These are phyloP conservation scores for Astropecten irregularis DNA, from an alignment of 53 echinoderm and acorn worm genomes.

Conservation along the genomic window DNA sequence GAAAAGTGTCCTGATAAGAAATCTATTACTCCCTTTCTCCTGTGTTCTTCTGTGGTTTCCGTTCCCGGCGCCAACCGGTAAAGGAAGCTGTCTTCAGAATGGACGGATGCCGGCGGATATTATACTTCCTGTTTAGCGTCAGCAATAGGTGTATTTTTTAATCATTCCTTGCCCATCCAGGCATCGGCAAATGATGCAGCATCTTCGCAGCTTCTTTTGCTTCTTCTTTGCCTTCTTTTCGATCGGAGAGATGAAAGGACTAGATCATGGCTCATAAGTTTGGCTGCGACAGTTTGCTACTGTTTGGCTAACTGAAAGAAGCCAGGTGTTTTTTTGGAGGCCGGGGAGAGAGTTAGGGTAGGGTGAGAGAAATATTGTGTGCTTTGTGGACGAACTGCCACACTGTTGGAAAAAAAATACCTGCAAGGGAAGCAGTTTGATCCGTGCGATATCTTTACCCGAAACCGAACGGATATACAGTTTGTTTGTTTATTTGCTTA, in stretches of 20 bases:
- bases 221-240: background rate
- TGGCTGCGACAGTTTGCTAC: too few species aligned
- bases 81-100: background rate
- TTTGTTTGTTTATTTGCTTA: too few species aligned
- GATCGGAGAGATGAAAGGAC: too few species aligned
- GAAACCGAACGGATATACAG: too few species aligned
- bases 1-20: background rate
- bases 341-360: background rate
- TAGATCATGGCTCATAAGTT: too few species aligned
- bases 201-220: background rate
- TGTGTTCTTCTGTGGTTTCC: too few species aligned
- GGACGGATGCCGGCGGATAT: conserved; percentile 40
- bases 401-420: background rate
- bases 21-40: conserved; percentile 11
- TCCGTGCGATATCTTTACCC: too few species aligned
- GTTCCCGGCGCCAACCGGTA: background rate
- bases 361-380: conserved; percentile 1
- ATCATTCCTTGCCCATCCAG: background rate
- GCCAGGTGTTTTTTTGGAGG: background rate
- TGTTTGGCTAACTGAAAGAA: background rate
- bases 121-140: conserved; percentile 12
- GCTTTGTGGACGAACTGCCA: background rate
- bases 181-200: background rate
- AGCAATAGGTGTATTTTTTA: conserved; percentile 2
- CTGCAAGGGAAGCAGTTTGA: background rate